A percentile compares a stretch with the other conserved stretches of the same genome.
Conservation (phyloP, 2,113 vertebrate genomes). For the Hypomesus transpacificus region DNA sequence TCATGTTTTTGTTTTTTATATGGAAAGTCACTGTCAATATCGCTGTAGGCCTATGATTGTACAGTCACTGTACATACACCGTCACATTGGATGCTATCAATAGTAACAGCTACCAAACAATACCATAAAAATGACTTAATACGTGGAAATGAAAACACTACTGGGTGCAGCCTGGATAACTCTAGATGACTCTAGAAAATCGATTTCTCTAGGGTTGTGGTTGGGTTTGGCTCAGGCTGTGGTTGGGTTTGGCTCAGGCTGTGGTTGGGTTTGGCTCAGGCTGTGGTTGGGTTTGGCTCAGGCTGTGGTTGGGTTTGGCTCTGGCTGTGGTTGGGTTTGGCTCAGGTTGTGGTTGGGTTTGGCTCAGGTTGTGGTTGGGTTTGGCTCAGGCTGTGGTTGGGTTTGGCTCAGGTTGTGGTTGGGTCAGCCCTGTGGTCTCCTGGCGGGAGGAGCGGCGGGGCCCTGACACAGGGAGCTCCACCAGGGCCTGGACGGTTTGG, state of each 20-base stretch:
- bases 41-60: no score
- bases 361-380: neutral
- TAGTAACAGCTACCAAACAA: no score
- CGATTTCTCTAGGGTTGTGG: no score
- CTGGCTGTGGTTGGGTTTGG: neutral
- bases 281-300: no score
- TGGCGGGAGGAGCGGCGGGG: slow-evolving; percentile 32
- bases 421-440: slow-evolving; percentile 28
- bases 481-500: slow-evolving; percentile 67
- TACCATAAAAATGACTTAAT: no score
- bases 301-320: no score
- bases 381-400: neutral
- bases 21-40: no score
- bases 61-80: no score
- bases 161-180: neutral
- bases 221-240: slow-evolving; percentile 7
- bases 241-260: no score
- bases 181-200: no score
- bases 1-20: neutral
- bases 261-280: no score
- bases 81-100: no score
- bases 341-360: neutral
- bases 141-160: slow-evolving; percentile 1
- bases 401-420: slow-evolving; percentile 25
- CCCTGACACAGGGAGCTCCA: slow-evolving; percentile 49